Evolutionary conservation across 1,140 invertebrate genomes (phyloP), one percentile per base, ranked within the genome.

Genomic region (Formica exsecta): DNA sequence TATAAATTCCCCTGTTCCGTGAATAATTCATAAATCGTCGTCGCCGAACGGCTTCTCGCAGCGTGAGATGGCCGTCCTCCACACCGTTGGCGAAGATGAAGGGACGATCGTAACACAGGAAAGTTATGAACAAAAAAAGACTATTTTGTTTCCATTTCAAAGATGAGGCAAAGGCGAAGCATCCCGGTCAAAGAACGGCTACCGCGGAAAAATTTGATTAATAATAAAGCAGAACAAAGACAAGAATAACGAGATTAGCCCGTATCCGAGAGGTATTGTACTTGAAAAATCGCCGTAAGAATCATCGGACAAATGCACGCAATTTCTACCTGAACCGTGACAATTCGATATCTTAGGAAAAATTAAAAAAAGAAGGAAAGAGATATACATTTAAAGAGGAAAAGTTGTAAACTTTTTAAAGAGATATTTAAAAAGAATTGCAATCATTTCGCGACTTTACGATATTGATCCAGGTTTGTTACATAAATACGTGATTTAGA

Each of bases 1-100:
- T 51, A 51, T 51, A 51, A 89, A 89, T 89, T 79, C 66, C 36
- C 22, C 57, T 66, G n/a, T 29, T 51, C 54, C 13, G 74, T 89
- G 87, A 89, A 89, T 89, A 89, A 89, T 89, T 88, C 87, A 89
- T 88, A 88, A 85, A 89, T 89, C 73, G 79, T 89, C 73, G 79
- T 38, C n/a, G 32, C 66, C 66, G n/a, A 74, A 77, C 59, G 73
- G 59, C 59, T 77, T 38, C 73, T 59, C 48, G 3, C 16, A 41
- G 44, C 38, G 54, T 13, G 4, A 8, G 29, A 77, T 36, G 32
- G 36, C 6, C 54, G 29, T 11, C 51, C 16, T 84, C 16, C 70
- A 1, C 16, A 51, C 3, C 68, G 7, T 57, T 22, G 44, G 41
- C 32, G 41, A 75, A 85, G 61, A 85, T 73, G 76, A 77, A 77